Percentiles rank a stretch among this genome's conserved stretches.
phyloP scores from a whole-genome alignment of 2,113 vertebrate species.

The Eulacestoma nigropectus region DNA sequence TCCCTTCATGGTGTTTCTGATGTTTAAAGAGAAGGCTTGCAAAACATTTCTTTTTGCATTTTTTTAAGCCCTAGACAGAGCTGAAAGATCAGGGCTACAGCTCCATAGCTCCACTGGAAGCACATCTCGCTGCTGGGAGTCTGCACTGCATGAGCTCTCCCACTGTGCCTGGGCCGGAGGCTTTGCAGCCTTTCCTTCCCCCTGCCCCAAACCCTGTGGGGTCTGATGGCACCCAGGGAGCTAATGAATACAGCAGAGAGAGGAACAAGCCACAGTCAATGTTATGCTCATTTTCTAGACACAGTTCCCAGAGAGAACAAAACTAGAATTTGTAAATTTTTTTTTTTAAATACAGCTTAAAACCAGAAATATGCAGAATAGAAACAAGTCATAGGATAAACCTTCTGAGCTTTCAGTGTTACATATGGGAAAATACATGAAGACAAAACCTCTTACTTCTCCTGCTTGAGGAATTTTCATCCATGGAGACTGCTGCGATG shows the following conservation, averaged over 20 bases:
- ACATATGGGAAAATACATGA: background rate
- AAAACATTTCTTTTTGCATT: background rate
- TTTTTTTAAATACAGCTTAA: background rate
- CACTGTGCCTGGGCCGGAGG: background rate
- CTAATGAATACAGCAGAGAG: background rate
- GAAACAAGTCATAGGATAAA: background rate
- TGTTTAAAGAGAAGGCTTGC: background rate
- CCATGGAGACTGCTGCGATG: slow-evolving; percentile 71
- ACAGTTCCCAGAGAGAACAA: background rate
- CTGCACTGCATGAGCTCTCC: background rate
- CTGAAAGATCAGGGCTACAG: background rate
- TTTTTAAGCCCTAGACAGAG: background rate
- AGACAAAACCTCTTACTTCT: slow-evolving; percentile 62
- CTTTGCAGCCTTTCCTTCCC: background rate
- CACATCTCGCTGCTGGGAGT: background rate
- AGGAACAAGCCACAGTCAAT: background rate
- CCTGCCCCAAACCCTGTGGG: background rate
- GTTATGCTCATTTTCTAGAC: background rate
- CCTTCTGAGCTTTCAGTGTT: background rate
- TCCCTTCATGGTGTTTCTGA: background rate
- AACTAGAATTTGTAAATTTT: background rate
- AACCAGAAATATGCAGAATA: background rate
- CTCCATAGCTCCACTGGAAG: background rate
- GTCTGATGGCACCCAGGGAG: background rate
- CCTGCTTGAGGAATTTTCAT: slow-evolving; percentile 5